Evolutionary conservation across 2,797 vertebrate genomes (phyloP).

Genomic region (Schizothorax lantsangensis): DNA sequence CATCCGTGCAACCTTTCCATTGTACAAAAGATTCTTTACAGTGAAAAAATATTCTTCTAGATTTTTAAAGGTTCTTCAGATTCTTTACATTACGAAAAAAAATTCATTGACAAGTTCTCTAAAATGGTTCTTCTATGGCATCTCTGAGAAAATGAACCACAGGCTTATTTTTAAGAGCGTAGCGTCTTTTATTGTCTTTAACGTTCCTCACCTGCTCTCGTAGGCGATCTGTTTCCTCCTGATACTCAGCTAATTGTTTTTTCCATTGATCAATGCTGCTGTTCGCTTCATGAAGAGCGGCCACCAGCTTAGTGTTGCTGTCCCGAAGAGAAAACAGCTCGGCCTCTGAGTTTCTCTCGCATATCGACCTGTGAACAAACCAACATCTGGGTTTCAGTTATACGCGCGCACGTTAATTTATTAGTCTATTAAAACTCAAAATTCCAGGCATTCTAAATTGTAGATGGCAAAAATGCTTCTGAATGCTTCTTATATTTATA

Average conservation of each 20-base stretch:
- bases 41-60: no score
- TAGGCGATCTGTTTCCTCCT: conserved; percentile 90
- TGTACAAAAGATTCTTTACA: no score
- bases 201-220: conserved; percentile 81
- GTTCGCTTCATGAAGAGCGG: conserved; percentile 91
- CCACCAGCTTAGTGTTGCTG: conserved; percentile 90
- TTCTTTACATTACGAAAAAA: no score
- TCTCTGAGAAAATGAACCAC: no score
- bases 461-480: no score
- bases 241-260: conserved; percentile 89
- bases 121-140: neutral
- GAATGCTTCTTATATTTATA: no score
- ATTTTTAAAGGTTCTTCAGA: no score
- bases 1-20: no score
- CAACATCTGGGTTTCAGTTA: conserved; percentile 14
- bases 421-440: no score
- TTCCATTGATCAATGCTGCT: conserved; percentile 91
- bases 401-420: neutral
- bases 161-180: neutral
- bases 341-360: conserved; percentile 91
- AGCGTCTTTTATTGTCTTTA: neutral
- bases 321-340: conserved; percentile 95
- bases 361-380: conserved; percentile 83
- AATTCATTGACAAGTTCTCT: neutral
- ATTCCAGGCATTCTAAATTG: no score